Conservation (phyloP, 2,113 vertebrate genomes). For the Syngnathus typhle region DNA sequence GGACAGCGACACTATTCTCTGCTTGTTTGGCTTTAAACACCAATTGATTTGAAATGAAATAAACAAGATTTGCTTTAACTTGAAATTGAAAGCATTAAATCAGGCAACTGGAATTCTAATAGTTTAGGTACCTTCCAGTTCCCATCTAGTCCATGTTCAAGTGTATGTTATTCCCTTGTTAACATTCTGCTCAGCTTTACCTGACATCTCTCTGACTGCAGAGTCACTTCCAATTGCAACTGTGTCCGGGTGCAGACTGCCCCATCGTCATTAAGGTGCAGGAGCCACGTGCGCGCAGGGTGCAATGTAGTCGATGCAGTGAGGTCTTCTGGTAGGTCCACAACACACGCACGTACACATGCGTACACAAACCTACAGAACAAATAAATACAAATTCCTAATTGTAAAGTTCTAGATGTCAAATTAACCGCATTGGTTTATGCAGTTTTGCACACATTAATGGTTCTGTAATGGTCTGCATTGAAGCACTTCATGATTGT, state of each 20-base stretch:
- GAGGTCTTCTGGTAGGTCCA: constrained; percentile 96
- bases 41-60: too few species aligned
- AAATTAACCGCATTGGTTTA: neutral
- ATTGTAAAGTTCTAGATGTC: neutral
- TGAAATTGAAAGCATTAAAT: too few species aligned
- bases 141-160: too few species aligned
- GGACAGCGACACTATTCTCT: too few species aligned
- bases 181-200: neutral
- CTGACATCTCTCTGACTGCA: constrained; percentile 34
- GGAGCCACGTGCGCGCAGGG: constrained; percentile 92
- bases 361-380: neutral
- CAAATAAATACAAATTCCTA: neutral
- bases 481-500: neutral
- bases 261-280: constrained; percentile 98
- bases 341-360: constrained; percentile 1
- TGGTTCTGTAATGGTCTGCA: neutral
- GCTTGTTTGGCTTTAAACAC: too few species aligned
- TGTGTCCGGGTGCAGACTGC: constrained; percentile 97
- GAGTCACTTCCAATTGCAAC: constrained; percentile 98
- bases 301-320: constrained; percentile 94
- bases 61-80: too few species aligned
- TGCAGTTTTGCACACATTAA: too few species aligned
- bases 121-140: too few species aligned
- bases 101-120: too few species aligned
- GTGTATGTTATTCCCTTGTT: too few species aligned